A percentile compares a stretch with the other conserved stretches of the same genome.
phyloP scores from a whole-genome alignment of 2,797 vertebrate species.

The Yasuhikotakia modesta region DNA sequence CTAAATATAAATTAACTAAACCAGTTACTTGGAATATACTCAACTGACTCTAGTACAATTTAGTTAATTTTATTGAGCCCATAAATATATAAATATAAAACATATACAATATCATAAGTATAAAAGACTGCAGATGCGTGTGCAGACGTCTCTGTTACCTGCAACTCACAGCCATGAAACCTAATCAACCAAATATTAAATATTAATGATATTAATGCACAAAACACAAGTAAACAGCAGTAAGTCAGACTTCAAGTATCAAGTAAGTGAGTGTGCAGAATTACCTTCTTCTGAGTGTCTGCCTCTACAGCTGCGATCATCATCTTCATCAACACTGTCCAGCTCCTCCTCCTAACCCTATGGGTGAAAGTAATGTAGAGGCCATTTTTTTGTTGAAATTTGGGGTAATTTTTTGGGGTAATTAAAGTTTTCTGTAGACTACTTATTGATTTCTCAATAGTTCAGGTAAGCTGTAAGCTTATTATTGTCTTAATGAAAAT shows the following conservation, averaged over 20 bases:
- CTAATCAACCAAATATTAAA: too few relatives aligned
- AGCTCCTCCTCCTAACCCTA: constrained; percentile 92
- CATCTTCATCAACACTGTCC: constrained; percentile 93
- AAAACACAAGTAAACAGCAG: background rate
- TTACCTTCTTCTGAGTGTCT: constrained; percentile 94
- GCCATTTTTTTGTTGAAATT: constrained; percentile 71
- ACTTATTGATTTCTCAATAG: too few relatives aligned
- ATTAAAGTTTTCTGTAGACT: too few relatives aligned
- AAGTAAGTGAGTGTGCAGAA: background rate
- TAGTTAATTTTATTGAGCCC: too few relatives aligned
- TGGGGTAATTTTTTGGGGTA: too few relatives aligned
- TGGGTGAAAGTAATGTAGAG: constrained; percentile 82
- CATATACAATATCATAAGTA: too few relatives aligned
- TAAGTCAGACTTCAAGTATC: background rate
- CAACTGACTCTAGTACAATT: too few relatives aligned
- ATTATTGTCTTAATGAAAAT: too few relatives aligned
- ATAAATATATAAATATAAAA: too few relatives aligned
- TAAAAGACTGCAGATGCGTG: background rate
- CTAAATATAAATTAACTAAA: too few relatives aligned
- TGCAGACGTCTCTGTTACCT: background rate
- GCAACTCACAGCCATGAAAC: background rate
- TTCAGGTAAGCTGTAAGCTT: too few relatives aligned
- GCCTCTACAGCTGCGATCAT: constrained; percentile 91
- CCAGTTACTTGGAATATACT: too few relatives aligned
- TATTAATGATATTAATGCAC: background rate